Base-by-base conservation (phyloP, 2,888 invertebrate species). In the Psylliodes chrysocephalus region DNA sequence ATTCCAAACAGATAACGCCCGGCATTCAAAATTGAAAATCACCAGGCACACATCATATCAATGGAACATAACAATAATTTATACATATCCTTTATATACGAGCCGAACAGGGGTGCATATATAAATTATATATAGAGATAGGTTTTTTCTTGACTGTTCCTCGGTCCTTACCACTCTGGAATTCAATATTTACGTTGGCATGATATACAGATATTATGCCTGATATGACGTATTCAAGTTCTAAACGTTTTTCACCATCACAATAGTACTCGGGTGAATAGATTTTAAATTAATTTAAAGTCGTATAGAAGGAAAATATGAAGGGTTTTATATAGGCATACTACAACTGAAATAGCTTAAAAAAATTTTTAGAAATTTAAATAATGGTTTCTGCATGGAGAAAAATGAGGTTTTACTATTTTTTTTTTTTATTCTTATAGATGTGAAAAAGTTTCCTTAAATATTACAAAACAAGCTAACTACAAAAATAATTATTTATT, bases 31-130 rank as follows among this genome's bases (percentile, higher is more conserved):
- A 49, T 51, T 51, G 49, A 44, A 35, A 62, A 63, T 52, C 52
- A 42, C 35, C 63, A 33, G 18, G 28, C 44, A 22, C 42, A 42
- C 35, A 46, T 52, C 70, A 68, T 67, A 72, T 74, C 74, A 73
- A 70, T 68, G 69, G 70, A 66, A 69, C 65, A 70, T 71, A 59
- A 71, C 71, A 68, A 72, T 73, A 73, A 69, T 71, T 73, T 70
- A 71, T 71, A 71, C 70, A 57, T 44, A 71, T 71, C 69, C 60
- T 71, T 73, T 71, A 70, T 73, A 61, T 63, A 46, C 68, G 65
- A 68, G 69, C 56, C 51, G 57, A 52, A 47, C 70, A 70, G 71
- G 72, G 71, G 72, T 74, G 73, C 70, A 73, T 73, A 73, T 71
- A 72, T 75, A 75, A 75, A 73, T 75, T 73, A 73, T 73, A 71